phyloP scores from a whole-genome alignment of 2,113 vertebrate genomes.

The Empidonax alnorum region DNA sequence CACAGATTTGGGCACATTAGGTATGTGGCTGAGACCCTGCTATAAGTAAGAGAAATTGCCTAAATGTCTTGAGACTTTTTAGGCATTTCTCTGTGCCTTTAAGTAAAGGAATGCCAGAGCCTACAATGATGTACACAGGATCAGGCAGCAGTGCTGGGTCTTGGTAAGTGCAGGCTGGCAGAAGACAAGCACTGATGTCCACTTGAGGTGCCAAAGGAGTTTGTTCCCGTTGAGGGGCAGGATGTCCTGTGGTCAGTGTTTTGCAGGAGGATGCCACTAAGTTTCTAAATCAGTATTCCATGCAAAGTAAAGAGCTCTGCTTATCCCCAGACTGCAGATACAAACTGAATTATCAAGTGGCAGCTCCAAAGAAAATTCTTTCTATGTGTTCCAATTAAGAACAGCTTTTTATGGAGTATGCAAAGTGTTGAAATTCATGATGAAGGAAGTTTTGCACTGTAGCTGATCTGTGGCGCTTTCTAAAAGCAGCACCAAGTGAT shows the following conservation, averaged over 20 bases:
- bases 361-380: neutral
- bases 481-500: neutral
- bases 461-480: neutral
- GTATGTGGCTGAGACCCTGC: neutral
- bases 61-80: neutral
- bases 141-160: neutral
- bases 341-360: neutral
- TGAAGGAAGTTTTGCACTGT: neutral
- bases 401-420: neutral
- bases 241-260: neutral
- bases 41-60: neutral
- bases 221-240: neutral
- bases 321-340: neutral
- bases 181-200: too few species aligned
- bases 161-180: neutral
- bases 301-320: neutral
- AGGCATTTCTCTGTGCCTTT: neutral
- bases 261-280: neutral
- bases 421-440: neutral
- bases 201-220: neutral
- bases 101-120: neutral
- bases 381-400: neutral
- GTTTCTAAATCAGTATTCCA: neutral
- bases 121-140: rapidly evolving
- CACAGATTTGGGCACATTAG: neutral